Evolutionary conservation across 2,113 vertebrate species (phyloP).

Genomic region (Fregata magnificens): DNA sequence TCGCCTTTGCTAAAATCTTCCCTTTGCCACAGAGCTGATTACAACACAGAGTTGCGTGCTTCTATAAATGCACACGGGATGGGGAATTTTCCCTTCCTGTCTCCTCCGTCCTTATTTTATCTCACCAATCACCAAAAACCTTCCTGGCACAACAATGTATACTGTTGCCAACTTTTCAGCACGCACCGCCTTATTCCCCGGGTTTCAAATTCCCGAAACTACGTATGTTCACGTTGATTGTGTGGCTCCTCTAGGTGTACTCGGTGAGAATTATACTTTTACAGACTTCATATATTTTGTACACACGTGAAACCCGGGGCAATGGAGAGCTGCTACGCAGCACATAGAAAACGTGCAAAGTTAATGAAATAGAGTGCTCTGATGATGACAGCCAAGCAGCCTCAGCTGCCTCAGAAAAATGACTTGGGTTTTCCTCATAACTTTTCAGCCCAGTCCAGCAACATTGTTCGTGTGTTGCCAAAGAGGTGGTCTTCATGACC

Average conservation of each 20-base stretch:
- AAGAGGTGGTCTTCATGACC: neutral
- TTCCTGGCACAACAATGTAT: neutral
- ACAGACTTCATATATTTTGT: neutral
- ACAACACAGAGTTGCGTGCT: neutral
- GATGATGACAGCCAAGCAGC: neutral
- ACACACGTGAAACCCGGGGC: neutral
- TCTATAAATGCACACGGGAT: neutral
- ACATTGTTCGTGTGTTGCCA: accelerated
- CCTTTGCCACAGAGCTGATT: neutral
- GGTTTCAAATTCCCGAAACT: neutral
- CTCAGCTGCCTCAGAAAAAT: neutral
- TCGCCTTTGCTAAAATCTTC: neutral
- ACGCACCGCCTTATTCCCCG: neutral
- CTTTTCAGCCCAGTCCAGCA: neutral
- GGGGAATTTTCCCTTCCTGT: neutral
- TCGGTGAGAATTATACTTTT: neutral
- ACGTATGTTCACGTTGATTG: neutral
- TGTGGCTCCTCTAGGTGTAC: neutral
- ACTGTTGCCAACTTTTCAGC: neutral
- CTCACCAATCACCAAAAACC: neutral
- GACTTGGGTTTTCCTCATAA: neutral
- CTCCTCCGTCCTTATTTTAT: neutral
- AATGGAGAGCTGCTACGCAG: neutral
- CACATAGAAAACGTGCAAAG: neutral
- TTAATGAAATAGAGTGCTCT: neutral